A percentile compares a stretch with the other conserved stretches of the same genome.
These are phyloP conservation scores for Cygnus buccinator DNA, from an alignment of 2,113 vertebrate genomes.

Conservation along the genomic window DNA sequence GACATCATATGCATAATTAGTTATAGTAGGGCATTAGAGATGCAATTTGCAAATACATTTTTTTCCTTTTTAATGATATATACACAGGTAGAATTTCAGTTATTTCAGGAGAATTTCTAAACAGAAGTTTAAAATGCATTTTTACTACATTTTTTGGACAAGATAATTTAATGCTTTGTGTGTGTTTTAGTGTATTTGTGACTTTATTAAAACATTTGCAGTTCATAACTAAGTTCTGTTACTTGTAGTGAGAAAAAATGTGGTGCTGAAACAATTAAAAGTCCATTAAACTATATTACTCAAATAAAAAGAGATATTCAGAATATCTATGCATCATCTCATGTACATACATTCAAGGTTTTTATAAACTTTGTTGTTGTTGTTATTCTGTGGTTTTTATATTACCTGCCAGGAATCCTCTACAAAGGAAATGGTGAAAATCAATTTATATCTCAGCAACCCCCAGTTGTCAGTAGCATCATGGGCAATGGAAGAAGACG, in stretches of 20 bases:
- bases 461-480: slow-evolving; percentile 93
- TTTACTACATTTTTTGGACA: not conserved
- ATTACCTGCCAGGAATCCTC: slow-evolving; percentile 85
- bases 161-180: not conserved
- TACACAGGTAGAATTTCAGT: not conserved
- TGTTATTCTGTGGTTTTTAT: not conserved
- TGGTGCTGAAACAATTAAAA: not conserved
- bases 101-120: not conserved
- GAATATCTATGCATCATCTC: not conserved
- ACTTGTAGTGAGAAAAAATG: not conserved
- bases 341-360: not conserved
- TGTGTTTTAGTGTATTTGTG: not conserved
- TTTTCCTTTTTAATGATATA: not conserved
- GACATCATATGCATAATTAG: slow-evolving; percentile 3
- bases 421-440: slow-evolving; percentile 98
- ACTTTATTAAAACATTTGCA: no score
- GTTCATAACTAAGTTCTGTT: not conserved
- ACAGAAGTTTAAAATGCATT: not conserved
- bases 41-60: not conserved
- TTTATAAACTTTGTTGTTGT: not conserved
- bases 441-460: slow-evolving; percentile 96
- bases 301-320: not conserved
- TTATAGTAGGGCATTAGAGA: not conserved
- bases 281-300: not conserved
- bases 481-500: slow-evolving; percentile 96